Conservation (phyloP, 2,797 vertebrate genomes). For the Selene dorsalis region DNA sequence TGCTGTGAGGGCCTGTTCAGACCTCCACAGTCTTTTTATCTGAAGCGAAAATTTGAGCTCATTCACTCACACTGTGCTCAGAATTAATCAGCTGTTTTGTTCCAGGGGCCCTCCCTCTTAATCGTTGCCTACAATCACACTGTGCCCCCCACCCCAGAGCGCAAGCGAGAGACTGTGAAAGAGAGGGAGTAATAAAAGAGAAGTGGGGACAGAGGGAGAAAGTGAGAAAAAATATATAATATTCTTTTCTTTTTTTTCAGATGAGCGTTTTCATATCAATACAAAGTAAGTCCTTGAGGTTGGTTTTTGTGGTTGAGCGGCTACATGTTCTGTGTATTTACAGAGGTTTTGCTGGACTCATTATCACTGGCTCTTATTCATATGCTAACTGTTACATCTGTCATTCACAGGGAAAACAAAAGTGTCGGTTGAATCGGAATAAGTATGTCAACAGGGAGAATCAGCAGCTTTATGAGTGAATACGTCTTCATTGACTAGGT, state of each 20-base stretch:
- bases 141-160: constrained; percentile 53
- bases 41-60: constrained; percentile 56
- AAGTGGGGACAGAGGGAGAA: constrained; percentile 7
- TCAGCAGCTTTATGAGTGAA: background rate
- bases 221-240: constrained; percentile 7
- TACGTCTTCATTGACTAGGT: background rate
- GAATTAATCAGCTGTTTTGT: constrained; percentile 81
- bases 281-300: constrained; percentile 17
- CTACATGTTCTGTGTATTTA: constrained; percentile 31
- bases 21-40: constrained; percentile 52
- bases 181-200: constrained; percentile 30
- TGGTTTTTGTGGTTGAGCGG: constrained; percentile 31
- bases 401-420: constrained; percentile 38
- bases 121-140: constrained; percentile 60
- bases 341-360: background rate
- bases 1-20: constrained; percentile 25
- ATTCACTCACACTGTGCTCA: constrained; percentile 62
- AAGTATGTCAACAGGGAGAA: background rate
- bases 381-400: constrained; percentile 42
- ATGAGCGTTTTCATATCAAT: constrained; percentile 11
- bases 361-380: constrained; percentile 35
- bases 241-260: constrained; percentile 1
- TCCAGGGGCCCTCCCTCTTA: constrained; percentile 48
- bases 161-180: constrained; percentile 15
- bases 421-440: constrained; percentile 16